Conservation (phyloP, 2,797 vertebrate species). For the Ibycter americanus region DNA sequence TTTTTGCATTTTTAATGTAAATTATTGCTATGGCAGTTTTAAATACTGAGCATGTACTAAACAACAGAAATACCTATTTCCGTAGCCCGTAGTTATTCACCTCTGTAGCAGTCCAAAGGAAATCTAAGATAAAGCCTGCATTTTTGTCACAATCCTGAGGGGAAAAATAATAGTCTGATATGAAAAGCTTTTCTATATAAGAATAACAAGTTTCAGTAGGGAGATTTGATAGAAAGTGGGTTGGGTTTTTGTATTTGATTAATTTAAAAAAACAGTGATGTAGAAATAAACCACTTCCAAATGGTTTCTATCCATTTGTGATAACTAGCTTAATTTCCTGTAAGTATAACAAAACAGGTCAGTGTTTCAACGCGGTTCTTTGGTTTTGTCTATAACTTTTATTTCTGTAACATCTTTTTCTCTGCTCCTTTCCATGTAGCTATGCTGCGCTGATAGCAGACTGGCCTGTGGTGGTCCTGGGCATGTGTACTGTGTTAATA, state of each 20-base stretch:
- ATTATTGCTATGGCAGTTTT: background rate
- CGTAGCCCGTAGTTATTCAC: background rate
- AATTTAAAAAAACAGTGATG: background rate
- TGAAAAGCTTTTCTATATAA: background rate
- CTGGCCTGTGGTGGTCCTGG: constrained; percentile 97
- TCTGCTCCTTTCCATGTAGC: constrained; percentile 68
- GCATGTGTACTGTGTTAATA: constrained; percentile 94
- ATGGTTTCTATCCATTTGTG: background rate
- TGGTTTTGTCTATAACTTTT: background rate
- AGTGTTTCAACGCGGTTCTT: background rate
- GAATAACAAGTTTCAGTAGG: background rate
- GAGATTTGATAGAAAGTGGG: background rate
- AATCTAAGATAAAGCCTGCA: background rate
- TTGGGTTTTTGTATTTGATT: background rate
- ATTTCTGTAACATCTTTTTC: background rate
- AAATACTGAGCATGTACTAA: background rate
- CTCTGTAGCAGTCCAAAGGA: background rate
- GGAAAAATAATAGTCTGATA: background rate
- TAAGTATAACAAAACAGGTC: background rate
- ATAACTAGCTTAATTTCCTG: background rate
- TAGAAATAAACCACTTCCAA: background rate
- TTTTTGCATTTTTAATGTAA: background rate
- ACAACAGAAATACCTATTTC: background rate
- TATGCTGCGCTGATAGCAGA: constrained; percentile 95
- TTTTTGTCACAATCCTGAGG: background rate